Evolutionary conservation across 2,888 invertebrate genomes (phyloP), one percentile per base, ranked within the genome.

Genomic region (Actias luna): DNA sequence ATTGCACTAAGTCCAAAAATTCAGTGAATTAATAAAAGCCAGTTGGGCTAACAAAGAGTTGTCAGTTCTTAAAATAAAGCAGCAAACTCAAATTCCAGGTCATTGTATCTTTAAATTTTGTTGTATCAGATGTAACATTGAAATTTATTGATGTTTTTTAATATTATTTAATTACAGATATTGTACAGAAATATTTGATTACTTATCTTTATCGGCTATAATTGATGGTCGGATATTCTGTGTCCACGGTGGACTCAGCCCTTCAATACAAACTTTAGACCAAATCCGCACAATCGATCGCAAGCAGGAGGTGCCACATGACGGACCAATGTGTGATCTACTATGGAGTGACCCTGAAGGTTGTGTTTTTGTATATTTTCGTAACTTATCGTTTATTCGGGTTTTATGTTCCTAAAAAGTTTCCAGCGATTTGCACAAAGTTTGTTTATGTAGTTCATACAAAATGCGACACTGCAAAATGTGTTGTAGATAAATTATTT

Each of bases 281-380:
- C 99, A 99, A 93, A 99, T 99, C 76, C 95, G 99, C 68, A 97
- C 98, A 52, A 99, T 99, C 77, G 99, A 99, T 91, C 95, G 99
- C 71, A 99, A 99, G 88, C 99, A 99, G 89, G 99, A 99, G 88
- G 98, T 98, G 50, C 98, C 98, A 7, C 98, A 99, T 77, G 98
- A 99, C 83, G 99, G 99, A 2, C 99, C 99, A 35, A 99, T 99
- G 99, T 99, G 99, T 84, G 99, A 99, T 92, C 93, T 99, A 63
- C 93, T 99, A 29, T 99, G 99, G 99, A 99, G 99, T 70, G 99
- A 99, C 90, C 99, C 99, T 18, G 99, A 99, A 95, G 98, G 98
- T 96, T 93, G 31, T 50, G 2, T 50, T 50, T 50, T 12, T 42
- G 8, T 42, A n/a, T 5, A 42, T n/a, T 42, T 42, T 4, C 7